phyloP scores from a whole-genome alignment of 2,888 invertebrate species.

The Orgyia antiqua region DNA sequence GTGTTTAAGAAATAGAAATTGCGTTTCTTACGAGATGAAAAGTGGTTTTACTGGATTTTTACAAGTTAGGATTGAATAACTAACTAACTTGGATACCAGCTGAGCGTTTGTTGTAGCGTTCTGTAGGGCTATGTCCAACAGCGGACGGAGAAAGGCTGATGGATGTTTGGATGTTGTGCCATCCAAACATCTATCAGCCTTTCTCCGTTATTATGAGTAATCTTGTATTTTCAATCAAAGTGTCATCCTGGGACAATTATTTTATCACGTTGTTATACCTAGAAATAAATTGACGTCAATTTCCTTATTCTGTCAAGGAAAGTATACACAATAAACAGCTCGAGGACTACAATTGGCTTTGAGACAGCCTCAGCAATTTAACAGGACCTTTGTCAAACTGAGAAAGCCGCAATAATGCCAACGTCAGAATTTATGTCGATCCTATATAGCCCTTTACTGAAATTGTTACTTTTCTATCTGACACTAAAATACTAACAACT shows the following conservation, averaged over 20 bases:
- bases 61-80: no score
- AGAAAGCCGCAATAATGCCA: conserved; percentile 60
- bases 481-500: conserved; percentile 54
- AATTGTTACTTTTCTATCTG: conserved; percentile 62
- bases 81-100: no score
- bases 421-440: conserved; percentile 66
- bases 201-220: no score
- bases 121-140: no score
- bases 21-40: no score
- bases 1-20: no score
- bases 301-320: conserved; percentile 26
- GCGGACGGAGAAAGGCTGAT: no score
- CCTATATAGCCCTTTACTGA: conserved; percentile 49
- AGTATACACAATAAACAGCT: conserved; percentile 47
- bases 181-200: no score
- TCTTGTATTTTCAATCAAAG: no score
- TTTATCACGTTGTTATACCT: conserved; percentile 23
- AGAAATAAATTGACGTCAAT: conserved; percentile 30
- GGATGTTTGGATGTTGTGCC: no score
- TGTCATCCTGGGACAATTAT: neutral
- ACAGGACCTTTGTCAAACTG: conserved; percentile 67
- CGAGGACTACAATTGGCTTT: conserved; percentile 47
- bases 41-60: no score
- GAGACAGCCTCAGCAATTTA: conserved; percentile 58
- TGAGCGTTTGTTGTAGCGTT: no score